Conservation (phyloP, 2,888 invertebrate species). For the Macaria liturata region DNA sequence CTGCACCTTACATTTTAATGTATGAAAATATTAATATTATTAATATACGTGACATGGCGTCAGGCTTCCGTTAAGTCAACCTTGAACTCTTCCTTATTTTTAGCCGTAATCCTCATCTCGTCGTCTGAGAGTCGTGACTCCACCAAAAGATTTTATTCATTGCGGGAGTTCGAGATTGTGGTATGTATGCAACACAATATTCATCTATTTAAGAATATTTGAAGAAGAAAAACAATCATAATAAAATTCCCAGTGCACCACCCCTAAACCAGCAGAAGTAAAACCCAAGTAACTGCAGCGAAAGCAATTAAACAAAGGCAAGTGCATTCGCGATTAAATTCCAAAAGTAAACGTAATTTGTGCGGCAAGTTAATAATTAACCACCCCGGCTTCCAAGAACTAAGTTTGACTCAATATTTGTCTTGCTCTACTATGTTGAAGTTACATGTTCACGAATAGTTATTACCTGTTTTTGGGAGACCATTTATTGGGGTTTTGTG, state of each 20-base stretch:
- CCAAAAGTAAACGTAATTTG: conserved; percentile 50
- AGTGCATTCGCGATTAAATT: conserved; percentile 37
- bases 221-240: no score
- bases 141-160: no score
- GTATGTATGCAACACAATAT: no score
- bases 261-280: not conserved
- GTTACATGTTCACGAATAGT: conserved; percentile 56
- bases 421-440: conserved; percentile 63
- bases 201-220: no score
- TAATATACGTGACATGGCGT: no score
- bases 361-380: conserved; percentile 66
- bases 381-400: conserved; percentile 59
- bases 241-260: not conserved
- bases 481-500: conserved; percentile 13
- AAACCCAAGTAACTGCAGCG: conserved; percentile 7
- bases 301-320: conserved; percentile 18
- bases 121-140: no score
- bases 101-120: no score
- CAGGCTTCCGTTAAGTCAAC: no score
- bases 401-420: conserved; percentile 70
- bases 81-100: no score
- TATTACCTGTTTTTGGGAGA: conserved; percentile 48
- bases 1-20: no score
- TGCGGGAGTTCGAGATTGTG: no score
- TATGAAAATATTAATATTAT: no score